phyloP scores from a whole-genome alignment of 2,888 invertebrate species.

The Cordilura impudica region DNA sequence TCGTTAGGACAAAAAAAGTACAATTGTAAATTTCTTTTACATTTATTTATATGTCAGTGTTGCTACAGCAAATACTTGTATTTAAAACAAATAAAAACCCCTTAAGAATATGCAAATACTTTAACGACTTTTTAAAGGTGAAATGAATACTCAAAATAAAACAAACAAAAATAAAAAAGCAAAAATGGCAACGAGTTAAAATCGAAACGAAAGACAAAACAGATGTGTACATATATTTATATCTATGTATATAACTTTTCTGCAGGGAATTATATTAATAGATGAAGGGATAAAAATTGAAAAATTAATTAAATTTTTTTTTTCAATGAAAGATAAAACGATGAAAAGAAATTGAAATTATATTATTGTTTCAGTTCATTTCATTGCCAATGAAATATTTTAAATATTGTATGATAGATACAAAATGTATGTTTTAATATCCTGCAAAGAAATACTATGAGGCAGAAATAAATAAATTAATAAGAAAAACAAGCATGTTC shows the following conservation, averaged over 20 bases:
- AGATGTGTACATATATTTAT: no score
- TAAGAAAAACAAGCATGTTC: no score
- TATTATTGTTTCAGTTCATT: no score
- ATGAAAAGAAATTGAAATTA: background rate
- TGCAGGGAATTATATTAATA: conserved; percentile 27
- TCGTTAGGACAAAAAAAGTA: conserved; percentile 42
- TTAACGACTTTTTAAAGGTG: conserved; percentile 75
- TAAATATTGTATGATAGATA: no score
- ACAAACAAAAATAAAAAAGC: background rate
- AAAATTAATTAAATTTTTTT: conserved; percentile 28
- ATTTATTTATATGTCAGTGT: background rate
- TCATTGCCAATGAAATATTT: no score
- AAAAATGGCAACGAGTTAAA: conserved; percentile 33
- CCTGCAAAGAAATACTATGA: no score
- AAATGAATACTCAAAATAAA: conserved; percentile 67
- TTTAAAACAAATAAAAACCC: conserved; percentile 39
- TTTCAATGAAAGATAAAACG: background rate
- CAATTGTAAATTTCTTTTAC: conserved; percentile 37
- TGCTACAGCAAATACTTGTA: conserved; percentile 25
- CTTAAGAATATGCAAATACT: conserved; percentile 74
- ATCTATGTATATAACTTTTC: conserved; percentile 44
- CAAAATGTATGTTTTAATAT: no score
- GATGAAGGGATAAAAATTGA: conserved; percentile 23
- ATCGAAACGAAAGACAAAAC: background rate
- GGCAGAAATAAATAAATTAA: no score